Evolutionary conservation across 1,140 invertebrate species (phyloP).

Genomic region (Heliconius eleuchia): DNA sequence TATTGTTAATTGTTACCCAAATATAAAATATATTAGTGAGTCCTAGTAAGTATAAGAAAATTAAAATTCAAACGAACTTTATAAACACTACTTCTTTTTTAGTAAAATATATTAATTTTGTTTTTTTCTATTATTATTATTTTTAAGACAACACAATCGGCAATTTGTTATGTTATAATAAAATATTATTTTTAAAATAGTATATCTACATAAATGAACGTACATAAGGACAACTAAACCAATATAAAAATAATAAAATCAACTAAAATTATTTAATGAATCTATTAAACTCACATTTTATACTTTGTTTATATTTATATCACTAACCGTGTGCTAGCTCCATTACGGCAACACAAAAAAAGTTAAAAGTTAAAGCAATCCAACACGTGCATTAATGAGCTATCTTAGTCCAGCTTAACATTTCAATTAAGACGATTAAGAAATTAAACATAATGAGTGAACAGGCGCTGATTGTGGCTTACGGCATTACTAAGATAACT

Average conservation of each 20-base stretch:
- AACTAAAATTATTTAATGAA: background rate
- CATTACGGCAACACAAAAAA: slow-evolving; percentile 14
- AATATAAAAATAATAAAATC: background rate
- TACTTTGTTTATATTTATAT: slow-evolving; percentile 26
- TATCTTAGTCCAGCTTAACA: slow-evolving; percentile 61
- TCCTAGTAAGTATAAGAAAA: no score
- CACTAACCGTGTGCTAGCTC: slow-evolving; percentile 14
- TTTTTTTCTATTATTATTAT: no score
- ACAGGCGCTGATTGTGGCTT: slow-evolving; percentile 51
- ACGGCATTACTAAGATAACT: slow-evolving; percentile 37
- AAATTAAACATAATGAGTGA: slow-evolving; percentile 70
- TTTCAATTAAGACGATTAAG: slow-evolving; percentile 76
- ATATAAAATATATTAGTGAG: no score
- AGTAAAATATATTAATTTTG: no score
- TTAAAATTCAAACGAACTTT: no score
- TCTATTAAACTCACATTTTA: background rate
- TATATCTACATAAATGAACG: no score
- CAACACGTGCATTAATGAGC: slow-evolving; percentile 59
- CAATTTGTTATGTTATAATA: no score
- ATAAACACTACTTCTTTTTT: no score
- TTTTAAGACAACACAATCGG: no score
- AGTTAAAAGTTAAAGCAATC: slow-evolving; percentile 34
- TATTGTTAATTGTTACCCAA: no score
- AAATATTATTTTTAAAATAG: no score
- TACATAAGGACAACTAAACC: no score